These are phyloP conservation scores for Polydesmus complanatus DNA, from an alignment of 2,888 invertebrate species.

Conservation along the genomic window DNA sequence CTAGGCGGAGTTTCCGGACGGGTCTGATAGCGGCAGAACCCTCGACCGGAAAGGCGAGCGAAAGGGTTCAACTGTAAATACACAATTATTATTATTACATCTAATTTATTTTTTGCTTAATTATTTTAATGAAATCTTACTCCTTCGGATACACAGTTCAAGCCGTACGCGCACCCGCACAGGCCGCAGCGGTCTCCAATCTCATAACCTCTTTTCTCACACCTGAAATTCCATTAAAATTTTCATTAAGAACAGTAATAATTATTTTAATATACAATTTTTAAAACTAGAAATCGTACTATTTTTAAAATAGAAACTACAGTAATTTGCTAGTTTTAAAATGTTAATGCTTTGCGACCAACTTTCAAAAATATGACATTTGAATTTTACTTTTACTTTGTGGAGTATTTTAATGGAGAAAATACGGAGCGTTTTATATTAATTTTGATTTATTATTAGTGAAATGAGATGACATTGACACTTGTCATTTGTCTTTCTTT, in stretches of 20 bases:
- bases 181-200: slow-evolving; percentile 11
- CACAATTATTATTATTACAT: slow-evolving; percentile 2
- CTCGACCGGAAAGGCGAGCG: slow-evolving; percentile 6
- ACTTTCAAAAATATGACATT: too few relatives aligned
- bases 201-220: slow-evolving; percentile 12
- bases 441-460: too few relatives aligned
- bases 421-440: too few relatives aligned
- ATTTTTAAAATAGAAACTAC: too few relatives aligned
- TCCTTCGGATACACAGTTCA: slow-evolving; percentile 12
- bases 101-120: not conserved
- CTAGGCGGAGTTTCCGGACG: not conserved
- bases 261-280: not conserved
- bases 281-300: not conserved
- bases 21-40: not conserved
- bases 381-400: too few relatives aligned
- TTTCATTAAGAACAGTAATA: not conserved
- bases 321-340: too few relatives aligned
- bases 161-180: slow-evolving; percentile 12
- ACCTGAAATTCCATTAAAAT: not conserved
- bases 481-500: too few relatives aligned
- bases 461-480: too few relatives aligned
- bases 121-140: slow-evolving; percentile 1
- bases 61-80: slow-evolving; percentile 6
- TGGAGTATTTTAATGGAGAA: too few relatives aligned
- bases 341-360: too few relatives aligned